These are phyloP conservation scores for Phortica okadai DNA, from an alignment of 2,888 invertebrate genomes.

Conservation along the genomic window DNA sequence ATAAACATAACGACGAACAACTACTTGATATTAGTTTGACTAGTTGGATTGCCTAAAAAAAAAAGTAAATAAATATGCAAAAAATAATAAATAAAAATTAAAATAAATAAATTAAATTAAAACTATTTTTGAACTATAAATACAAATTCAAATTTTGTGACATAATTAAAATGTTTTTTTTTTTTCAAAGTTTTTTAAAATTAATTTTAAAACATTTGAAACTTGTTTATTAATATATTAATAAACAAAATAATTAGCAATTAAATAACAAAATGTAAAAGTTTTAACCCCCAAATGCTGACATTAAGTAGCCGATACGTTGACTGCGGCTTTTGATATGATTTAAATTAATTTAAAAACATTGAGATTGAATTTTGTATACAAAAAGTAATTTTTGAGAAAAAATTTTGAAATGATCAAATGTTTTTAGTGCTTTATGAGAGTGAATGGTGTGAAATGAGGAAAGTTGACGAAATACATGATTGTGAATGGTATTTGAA, in stretches of 20 bases:
- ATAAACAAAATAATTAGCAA: neutral
- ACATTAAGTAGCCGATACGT: constrained; percentile 11
- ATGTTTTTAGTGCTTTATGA: constrained; percentile 40
- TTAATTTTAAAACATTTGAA: neutral
- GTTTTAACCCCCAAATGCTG: neutral
- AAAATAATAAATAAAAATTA: constrained; percentile 59
- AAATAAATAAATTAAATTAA: constrained; percentile 47
- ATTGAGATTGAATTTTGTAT: no score
- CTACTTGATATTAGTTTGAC: constrained; percentile 76
- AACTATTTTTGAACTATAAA: constrained; percentile 16
- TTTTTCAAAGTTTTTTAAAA: neutral
- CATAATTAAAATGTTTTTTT: neutral
- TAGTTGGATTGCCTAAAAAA: constrained; percentile 74
- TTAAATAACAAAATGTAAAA: neutral
- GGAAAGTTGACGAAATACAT: neutral
- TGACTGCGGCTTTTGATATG: neutral
- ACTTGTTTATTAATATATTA: neutral
- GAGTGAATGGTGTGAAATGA: constrained; percentile 4
- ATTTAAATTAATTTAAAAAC: no score
- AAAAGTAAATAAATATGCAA: constrained; percentile 53
- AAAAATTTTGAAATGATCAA: constrained; percentile 41
- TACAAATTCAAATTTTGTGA: constrained; percentile 28
- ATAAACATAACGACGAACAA: constrained; percentile 60
- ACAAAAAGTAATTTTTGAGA: neutral
- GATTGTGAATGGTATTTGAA: constrained; percentile 12